These are phyloP conservation scores for Acropora tenuis DNA, from an alignment of 64 coral and sea anemone genomes.

Conservation along the genomic window DNA sequence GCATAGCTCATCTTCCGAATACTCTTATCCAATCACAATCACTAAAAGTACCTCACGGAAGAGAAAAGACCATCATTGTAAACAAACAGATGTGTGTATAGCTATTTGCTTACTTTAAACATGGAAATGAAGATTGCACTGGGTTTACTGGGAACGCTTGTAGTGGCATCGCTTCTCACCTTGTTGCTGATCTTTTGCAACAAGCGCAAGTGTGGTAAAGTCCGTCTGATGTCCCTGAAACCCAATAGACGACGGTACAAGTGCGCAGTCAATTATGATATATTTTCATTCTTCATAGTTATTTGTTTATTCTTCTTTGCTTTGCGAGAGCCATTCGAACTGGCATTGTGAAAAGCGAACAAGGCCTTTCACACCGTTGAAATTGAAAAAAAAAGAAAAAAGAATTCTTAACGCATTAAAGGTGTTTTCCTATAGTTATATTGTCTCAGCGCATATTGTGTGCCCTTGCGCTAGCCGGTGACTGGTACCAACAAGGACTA, in stretches of 20 bases:
- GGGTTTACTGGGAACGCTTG: slow-evolving; percentile 59
- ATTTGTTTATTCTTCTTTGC: background rate
- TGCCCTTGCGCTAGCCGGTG: too few species aligned
- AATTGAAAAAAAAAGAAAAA: too few species aligned
- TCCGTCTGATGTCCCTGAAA: slow-evolving; percentile 4
- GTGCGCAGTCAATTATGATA: background rate
- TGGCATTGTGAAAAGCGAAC: too few species aligned
- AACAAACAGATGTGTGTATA: too few species aligned
- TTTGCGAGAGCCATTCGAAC: background rate
- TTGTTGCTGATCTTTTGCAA: slow-evolving; percentile 62
- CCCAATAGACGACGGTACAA: slow-evolving; percentile 30
- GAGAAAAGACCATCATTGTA: too few species aligned
- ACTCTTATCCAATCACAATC: slow-evolving; percentile 12
- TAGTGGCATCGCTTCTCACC: slow-evolving; percentile 64
- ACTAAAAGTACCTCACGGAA: background rate
- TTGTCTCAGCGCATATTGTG: too few species aligned
- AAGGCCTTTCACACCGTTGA: too few species aligned
- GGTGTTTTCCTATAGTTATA: too few species aligned
- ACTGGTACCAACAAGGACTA: too few species aligned
- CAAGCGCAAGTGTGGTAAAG: slow-evolving; percentile 45
- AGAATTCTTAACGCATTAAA: too few species aligned
- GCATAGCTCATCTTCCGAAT: background rate
- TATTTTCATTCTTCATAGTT: background rate
- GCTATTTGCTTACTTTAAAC: too few species aligned
- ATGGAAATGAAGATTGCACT: slow-evolving; percentile 59